Conservation (phyloP, 2,797 vertebrate species). For the Xenopus petersii region DNA sequence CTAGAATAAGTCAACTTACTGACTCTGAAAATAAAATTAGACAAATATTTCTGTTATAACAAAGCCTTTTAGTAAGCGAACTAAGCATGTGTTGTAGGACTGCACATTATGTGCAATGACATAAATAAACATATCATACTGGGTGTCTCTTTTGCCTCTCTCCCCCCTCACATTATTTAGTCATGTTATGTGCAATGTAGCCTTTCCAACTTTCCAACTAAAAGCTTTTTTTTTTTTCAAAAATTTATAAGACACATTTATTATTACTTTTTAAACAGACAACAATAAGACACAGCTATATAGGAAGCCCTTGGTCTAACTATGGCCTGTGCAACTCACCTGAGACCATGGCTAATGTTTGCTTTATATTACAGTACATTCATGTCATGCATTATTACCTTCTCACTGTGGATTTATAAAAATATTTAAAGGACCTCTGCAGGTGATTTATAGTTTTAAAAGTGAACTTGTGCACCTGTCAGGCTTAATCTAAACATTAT, state of each 20-base stretch:
- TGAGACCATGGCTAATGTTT: slow-evolving; percentile 21
- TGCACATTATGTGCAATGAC: no score
- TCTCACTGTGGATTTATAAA: slow-evolving; percentile 11
- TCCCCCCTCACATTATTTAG: neutral
- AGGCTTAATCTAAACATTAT: slow-evolving; percentile 21
- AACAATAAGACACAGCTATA: neutral
- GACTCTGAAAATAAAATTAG: no score
- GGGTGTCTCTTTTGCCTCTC: neutral
- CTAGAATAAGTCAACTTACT: no score
- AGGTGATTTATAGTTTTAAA: slow-evolving; percentile 26
- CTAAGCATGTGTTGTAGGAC: no score
- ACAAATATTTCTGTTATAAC: no score
- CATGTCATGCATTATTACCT: slow-evolving; percentile 30
- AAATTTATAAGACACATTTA: slow-evolving; percentile 5
- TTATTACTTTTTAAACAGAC: neutral
- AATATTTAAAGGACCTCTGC: slow-evolving; percentile 38
- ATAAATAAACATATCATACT: no score
- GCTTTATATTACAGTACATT: slow-evolving; percentile 5
- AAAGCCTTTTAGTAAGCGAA: no score
- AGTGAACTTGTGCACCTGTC: slow-evolving; percentile 18
- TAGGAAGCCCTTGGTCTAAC: neutral
- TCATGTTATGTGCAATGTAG: neutral
- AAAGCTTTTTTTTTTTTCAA: slow-evolving; percentile 25
- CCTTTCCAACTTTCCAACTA: slow-evolving; percentile 4
- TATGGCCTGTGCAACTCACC: slow-evolving; percentile 23